These are phyloP conservation scores for Muschampia plurimacula DNA, from an alignment of 2,888 invertebrate genomes.

Conservation along the genomic window DNA sequence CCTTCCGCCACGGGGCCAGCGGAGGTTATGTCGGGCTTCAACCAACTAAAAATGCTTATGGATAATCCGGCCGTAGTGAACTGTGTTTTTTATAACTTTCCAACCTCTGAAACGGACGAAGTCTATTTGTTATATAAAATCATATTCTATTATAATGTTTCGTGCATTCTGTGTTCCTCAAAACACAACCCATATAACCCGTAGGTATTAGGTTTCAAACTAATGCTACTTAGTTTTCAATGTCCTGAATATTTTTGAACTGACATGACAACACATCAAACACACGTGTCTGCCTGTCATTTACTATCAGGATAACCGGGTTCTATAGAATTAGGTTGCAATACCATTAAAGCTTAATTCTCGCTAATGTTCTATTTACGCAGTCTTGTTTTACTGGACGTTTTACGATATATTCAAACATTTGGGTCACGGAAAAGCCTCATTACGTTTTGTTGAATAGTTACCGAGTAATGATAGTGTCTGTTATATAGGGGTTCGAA, in stretches of 20 bases:
- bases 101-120: no score
- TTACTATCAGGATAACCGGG: conserved; percentile 69
- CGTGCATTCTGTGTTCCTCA: background rate
- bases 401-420: conserved; percentile 47
- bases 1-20: no score
- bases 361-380: conserved; percentile 63
- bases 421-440: conserved; percentile 39
- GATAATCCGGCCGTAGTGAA: no score
- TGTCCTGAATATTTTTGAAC: conserved; percentile 33
- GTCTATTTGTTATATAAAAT: no score
- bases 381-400: conserved; percentile 54
- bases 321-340: conserved; percentile 65
- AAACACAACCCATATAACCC: conserved; percentile 11
- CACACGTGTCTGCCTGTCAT: conserved; percentile 39
- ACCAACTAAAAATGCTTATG: no score
- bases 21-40: no score
- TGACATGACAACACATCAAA: conserved; percentile 45
- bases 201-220: no score
- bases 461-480: background rate
- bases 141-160: background rate
- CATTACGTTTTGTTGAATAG: conserved; percentile 9
- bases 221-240: conserved; percentile 19
- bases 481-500: no score
- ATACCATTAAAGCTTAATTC: conserved; percentile 52
- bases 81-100: no score